phyloP scores from a whole-genome alignment of 2,797 vertebrate genomes.

The Aphelocoma californica region DNA sequence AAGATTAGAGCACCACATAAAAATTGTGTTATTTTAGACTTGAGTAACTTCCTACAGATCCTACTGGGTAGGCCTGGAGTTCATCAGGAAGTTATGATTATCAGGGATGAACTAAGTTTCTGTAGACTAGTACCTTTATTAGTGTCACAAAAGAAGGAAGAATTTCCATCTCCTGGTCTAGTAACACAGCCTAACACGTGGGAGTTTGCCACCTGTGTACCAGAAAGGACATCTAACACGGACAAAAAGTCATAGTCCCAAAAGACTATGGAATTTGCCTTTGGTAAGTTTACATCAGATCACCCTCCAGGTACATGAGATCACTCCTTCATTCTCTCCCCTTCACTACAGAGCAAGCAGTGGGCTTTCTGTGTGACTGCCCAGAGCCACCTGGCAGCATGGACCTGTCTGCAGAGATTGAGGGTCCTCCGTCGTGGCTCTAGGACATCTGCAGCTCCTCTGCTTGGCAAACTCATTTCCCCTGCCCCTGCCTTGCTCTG shows the following conservation, averaged over 20 bases:
- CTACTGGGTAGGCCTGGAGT: neutral
- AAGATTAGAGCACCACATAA: neutral
- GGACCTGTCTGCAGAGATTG: neutral
- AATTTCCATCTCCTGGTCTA: neutral
- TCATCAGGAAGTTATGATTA: neutral
- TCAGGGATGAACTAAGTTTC: neutral
- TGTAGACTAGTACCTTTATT: neutral
- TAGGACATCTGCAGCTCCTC: neutral
- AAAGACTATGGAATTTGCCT: neutral
- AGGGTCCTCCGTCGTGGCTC: neutral
- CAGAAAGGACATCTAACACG: neutral
- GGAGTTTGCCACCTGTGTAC: neutral
- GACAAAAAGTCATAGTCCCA: neutral
- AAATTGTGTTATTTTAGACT: neutral
- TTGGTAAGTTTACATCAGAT: neutral
- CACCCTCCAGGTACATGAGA: neutral
- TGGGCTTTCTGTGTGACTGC: accelerated
- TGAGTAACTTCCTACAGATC: neutral
- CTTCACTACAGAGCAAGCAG: neutral
- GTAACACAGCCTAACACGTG: neutral
- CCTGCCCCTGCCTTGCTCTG: neutral
- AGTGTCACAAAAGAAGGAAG: neutral
- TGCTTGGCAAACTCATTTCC: neutral
- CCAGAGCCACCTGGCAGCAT: neutral
- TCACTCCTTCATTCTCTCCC: neutral